Percentiles rank a stretch among this genome's conserved stretches.
Evolutionary conservation across 1,140 invertebrate species (phyloP).

Genomic region (Bombus fervidus): DNA sequence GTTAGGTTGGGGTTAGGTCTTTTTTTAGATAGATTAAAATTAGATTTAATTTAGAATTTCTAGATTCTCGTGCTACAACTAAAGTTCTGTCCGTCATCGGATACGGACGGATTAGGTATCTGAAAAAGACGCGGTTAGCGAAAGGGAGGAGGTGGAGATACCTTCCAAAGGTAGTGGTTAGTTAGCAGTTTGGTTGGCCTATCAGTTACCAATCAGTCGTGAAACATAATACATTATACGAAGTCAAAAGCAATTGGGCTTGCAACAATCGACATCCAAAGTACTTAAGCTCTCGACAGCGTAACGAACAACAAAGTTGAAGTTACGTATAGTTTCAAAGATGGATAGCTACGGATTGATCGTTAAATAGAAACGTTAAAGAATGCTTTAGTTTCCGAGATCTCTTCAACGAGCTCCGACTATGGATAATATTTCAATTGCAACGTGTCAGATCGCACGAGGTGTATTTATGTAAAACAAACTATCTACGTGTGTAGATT

Average conservation of each 20-base stretch:
- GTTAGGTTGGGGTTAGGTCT: too few species aligned
- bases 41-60: too few species aligned
- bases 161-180: not conserved
- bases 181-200: slow-evolving; percentile 4
- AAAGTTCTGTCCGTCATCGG: not conserved
- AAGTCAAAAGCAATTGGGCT: slow-evolving; percentile 9
- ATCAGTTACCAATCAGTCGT: slow-evolving; percentile 10
- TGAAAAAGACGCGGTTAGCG: not conserved
- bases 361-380: not conserved
- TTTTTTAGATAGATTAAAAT: too few species aligned
- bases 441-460: not conserved
- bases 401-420: not conserved
- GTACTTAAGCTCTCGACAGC: not conserved
- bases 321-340: not conserved
- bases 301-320: not conserved
- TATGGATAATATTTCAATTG: not conserved
- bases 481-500: not conserved
- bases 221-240: not conserved
- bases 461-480: not conserved
- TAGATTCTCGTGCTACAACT: too few species aligned
- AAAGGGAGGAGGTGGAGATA: not conserved
- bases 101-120: too few species aligned
- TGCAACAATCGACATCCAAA: not conserved
- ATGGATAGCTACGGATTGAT: not conserved
- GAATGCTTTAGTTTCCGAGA: too few species aligned